Evolutionary conservation across 2,888 invertebrate genomes (phyloP).

Genomic region (Apodemia hepburni): DNA sequence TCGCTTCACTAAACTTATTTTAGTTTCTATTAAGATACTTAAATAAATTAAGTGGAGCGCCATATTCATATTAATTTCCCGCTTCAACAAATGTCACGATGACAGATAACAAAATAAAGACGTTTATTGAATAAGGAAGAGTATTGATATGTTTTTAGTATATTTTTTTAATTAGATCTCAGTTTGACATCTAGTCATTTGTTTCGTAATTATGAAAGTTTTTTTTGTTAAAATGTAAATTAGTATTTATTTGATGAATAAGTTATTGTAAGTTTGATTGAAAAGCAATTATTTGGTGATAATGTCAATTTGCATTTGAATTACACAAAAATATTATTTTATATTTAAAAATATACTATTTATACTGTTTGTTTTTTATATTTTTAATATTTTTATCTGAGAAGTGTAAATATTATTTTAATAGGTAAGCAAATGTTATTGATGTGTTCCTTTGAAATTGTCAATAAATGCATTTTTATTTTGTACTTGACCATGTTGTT

Average conservation of each 20-base stretch:
- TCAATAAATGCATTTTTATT: constrained; percentile 29
- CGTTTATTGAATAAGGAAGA: not conserved
- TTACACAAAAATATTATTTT: constrained; percentile 1
- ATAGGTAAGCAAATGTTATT: constrained; percentile 16
- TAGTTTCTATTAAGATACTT: constrained; percentile 3
- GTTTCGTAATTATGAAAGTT: constrained; percentile 13
- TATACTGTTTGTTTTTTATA: constrained; percentile 5
- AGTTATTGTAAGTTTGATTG: not conserved
- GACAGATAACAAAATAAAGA: not conserved
- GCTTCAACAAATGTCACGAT: not conserved
- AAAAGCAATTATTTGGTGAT: constrained; percentile 13
- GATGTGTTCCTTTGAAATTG: constrained; percentile 20
- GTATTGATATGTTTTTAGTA: not conserved
- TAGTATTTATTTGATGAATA: constrained; percentile 1
- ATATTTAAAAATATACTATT: constrained; percentile 5
- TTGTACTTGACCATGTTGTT: constrained; percentile 23
- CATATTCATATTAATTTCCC: constrained; percentile 12
- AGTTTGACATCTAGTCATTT: constrained; percentile 22
- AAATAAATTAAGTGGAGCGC: constrained; percentile 1
- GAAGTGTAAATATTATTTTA: constrained; percentile 22
- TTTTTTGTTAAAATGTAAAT: constrained; percentile 21
- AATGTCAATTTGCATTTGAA: constrained; percentile 1
- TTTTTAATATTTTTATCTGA: not conserved
- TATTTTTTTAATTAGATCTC: constrained; percentile 18
- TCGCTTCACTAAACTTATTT: too few species aligned